Evolutionary conservation across 2,797 vertebrate genomes (phyloP).

Genomic region (Novumbra hubbsi): DNA sequence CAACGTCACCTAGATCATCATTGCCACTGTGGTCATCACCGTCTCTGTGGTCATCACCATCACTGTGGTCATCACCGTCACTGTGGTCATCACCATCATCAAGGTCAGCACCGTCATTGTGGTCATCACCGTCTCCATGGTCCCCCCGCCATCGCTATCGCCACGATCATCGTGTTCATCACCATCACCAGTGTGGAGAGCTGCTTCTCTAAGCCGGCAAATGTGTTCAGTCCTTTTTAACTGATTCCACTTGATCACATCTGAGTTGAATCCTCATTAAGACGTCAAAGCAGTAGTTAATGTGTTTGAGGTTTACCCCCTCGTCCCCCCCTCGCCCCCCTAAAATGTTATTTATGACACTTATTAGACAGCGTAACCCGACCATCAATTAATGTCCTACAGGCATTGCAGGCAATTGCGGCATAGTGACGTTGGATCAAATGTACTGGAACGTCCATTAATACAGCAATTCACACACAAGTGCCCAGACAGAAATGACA

Average conservation of each 20-base stretch:
- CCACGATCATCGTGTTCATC: no score
- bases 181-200: slow-evolving; percentile 43
- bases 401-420: slow-evolving; percentile 71
- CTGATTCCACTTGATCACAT: slow-evolving; percentile 69
- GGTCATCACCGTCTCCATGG: no score
- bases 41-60: slow-evolving; percentile 24
- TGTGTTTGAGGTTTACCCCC: slow-evolving; percentile 71
- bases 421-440: slow-evolving; percentile 70
- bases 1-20: slow-evolving; percentile 9
- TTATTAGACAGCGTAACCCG: slow-evolving; percentile 78
- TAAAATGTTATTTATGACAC: slow-evolving; percentile 81
- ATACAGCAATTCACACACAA: slow-evolving; percentile 66
- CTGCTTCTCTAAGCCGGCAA: slow-evolving; percentile 44
- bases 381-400: slow-evolving; percentile 80
- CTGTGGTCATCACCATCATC: no score
- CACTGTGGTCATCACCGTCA: neutral
- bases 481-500: slow-evolving; percentile 62
- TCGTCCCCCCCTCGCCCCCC: slow-evolving; percentile 50
- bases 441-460: slow-evolving; percentile 77
- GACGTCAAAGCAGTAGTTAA: slow-evolving; percentile 75
- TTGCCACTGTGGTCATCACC: slow-evolving; percentile 20
- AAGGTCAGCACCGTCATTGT: no score
- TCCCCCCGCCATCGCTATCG: no score
- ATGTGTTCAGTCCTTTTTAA: slow-evolving; percentile 66
- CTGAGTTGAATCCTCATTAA: slow-evolving; percentile 79